Percentiles rank a stretch among this genome's conserved stretches.
phyloP scores from a whole-genome alignment of 2,797 vertebrate species.

The Siniperca undulata region DNA sequence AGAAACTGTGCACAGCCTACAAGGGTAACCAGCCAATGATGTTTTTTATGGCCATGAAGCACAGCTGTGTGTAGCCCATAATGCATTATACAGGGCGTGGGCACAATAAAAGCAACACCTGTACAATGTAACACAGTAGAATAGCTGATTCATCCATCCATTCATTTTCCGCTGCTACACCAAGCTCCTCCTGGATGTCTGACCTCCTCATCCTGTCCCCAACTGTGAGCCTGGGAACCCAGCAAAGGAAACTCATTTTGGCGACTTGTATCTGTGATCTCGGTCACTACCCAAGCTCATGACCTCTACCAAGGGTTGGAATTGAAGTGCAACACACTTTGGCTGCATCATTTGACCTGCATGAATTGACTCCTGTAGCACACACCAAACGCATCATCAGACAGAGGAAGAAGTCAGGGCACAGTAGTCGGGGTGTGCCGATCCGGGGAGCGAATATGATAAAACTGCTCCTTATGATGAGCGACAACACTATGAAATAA shows the following conservation, averaged over 20 bases:
- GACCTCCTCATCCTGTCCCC: neutral
- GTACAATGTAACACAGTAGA: neutral
- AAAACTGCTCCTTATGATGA: too few species aligned
- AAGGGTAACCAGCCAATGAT: neutral
- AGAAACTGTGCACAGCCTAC: neutral
- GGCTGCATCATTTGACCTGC: too few species aligned
- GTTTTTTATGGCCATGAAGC: neutral
- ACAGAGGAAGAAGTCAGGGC: too few species aligned
- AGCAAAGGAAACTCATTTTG: neutral
- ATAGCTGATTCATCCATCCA: neutral
- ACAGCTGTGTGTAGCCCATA: slow-evolving; percentile 22
- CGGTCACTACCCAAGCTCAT: neutral
- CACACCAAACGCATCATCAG: too few species aligned
- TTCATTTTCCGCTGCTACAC: neutral
- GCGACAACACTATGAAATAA: too few species aligned
- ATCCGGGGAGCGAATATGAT: too few species aligned
- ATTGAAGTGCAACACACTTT: too few species aligned
- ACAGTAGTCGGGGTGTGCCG: too few species aligned
- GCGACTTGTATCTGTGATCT: neutral
- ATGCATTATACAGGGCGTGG: neutral
- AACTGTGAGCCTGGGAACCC: neutral
- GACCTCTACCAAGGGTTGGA: neutral
- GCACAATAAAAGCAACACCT: slow-evolving; percentile 44
- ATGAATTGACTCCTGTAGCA: too few species aligned
- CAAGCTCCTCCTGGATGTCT: neutral